These are phyloP conservation scores for Stegana nigrithorax DNA, from an alignment of 2,888 invertebrate genomes.

Conservation along the genomic window DNA sequence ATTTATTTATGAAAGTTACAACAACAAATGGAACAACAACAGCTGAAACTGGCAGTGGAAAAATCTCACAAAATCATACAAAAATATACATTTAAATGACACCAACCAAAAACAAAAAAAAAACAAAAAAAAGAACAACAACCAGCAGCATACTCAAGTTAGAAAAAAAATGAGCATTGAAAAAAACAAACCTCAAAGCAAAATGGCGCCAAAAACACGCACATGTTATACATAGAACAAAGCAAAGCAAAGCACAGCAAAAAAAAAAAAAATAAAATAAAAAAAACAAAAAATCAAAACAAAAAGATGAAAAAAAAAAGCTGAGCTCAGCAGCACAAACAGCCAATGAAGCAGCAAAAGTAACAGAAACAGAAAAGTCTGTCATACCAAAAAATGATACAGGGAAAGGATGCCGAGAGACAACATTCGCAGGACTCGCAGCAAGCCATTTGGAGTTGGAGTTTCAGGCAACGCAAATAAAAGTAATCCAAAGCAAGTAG, in stretches of 20 bases:
- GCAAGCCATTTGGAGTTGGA: too few relatives aligned
- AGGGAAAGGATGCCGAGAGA: too few relatives aligned
- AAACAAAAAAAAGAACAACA: slow-evolving; percentile 13
- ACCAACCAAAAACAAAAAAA: slow-evolving; percentile 42
- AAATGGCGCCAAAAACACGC: not conserved
- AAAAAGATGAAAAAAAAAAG: not conserved
- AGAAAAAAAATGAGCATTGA: too few relatives aligned
- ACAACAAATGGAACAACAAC: slow-evolving; percentile 30
- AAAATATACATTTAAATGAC: too few relatives aligned
- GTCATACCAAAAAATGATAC: not conserved
- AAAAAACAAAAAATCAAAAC: not conserved
- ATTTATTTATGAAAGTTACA: slow-evolving; percentile 60
- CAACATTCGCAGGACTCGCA: too few relatives aligned
- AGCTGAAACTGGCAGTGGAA: slow-evolving; percentile 15
- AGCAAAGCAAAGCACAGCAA: slow-evolving; percentile 36
- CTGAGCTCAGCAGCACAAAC: not conserved
- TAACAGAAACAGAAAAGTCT: not conserved
- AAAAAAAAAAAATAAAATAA: not conserved
- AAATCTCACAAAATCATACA: too few relatives aligned
- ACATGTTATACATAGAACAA: not conserved
- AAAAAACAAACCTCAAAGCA: too few relatives aligned
- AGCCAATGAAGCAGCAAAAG: not conserved
- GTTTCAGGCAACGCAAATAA: too few relatives aligned
- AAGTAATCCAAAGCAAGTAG: too few relatives aligned
- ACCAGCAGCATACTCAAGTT: slow-evolving; percentile 25